Evolutionary conservation across 1,140 invertebrate species (phyloP), one percentile per base, ranked within the genome.

Genomic region (Acyrthosiphon pisum): DNA sequence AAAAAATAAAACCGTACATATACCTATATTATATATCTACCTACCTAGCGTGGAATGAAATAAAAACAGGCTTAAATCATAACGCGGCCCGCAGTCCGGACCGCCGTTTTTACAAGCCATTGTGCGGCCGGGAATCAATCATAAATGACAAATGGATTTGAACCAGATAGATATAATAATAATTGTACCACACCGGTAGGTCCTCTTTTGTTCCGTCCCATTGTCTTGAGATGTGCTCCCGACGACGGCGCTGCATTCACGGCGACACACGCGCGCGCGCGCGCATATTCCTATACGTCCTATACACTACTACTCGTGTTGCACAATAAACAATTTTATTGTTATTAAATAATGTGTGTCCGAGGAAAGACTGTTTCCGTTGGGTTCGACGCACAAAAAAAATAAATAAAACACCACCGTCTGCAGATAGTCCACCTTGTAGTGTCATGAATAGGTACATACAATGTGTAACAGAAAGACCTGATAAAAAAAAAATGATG

Each of bases 91-190:
- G 20, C 56, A 48, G 90, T 41, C 44, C 44, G 30, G 41, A 41
- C 41, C 41, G n/a, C 41, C 60, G 90, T 91, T 91, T 91, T 91
- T 91, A 68, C 90, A 56, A 91, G 56, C 53, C 44, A 91, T 91
- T 91, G 90, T 91, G 60, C 41, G 90, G 41, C 90, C 41, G 41
- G 46, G 90, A 91, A 91, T 91, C 90, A 91, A 91, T 91, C 90
- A 81, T 81, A 91, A 91, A 91, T 81, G 90, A 91, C 90, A 91
- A 91, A 91, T 91, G 90, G 60, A 76, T 91, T 91, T 44, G 90
- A 76, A 91, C 90, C 41, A 91, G 7, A n/a, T 91, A 91, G 60
- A 91, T 91, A 35, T 48, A 76, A 44, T 44, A 48, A 48, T 48
- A 48, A 48, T 48, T 46, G 60, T 81, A 81, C 90, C 90, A 20